phyloP scores from a whole-genome alignment of 2,888 invertebrate genomes.

The Phymatocera aterrima region DNA sequence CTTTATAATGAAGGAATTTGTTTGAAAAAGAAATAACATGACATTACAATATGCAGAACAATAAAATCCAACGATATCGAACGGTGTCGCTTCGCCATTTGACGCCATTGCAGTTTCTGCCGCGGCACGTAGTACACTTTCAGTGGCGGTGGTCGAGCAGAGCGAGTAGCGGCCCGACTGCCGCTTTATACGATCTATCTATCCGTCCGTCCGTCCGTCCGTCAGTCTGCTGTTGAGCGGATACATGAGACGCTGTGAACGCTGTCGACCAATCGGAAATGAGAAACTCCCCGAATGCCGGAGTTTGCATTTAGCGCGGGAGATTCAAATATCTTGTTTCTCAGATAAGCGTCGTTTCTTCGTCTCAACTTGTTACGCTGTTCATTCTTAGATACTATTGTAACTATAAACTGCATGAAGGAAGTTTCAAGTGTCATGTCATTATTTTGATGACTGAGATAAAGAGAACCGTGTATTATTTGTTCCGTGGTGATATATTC shows the following conservation, averaged over 20 bases:
- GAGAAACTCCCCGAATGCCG: background rate
- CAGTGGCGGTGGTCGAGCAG: background rate
- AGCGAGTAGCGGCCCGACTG: background rate
- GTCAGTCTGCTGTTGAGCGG: background rate
- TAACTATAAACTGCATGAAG: too few species aligned
- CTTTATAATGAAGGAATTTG: background rate
- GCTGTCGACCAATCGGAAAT: conserved; percentile 9
- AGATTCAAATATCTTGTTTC: background rate
- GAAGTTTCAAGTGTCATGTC: too few species aligned
- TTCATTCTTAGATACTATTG: too few species aligned
- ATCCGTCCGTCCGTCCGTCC: background rate
- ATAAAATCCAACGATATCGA: background rate
- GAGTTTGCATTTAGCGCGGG: background rate
- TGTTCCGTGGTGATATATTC: too few species aligned
- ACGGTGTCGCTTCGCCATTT: conserved; percentile 13
- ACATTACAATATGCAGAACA: background rate
- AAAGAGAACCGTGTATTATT: too few species aligned
- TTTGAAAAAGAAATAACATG: background rate
- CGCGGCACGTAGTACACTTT: conserved; percentile 18
- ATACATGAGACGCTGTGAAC: conserved; percentile 8
- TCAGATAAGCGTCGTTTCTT: too few species aligned
- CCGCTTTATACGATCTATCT: too few species aligned
- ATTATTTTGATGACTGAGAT: too few species aligned
- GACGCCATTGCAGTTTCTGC: conserved; percentile 38
- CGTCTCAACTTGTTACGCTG: too few species aligned